Evolutionary conservation across 2,888 invertebrate species (phyloP).

Genomic region (Dicyrtomina minuta): DNA sequence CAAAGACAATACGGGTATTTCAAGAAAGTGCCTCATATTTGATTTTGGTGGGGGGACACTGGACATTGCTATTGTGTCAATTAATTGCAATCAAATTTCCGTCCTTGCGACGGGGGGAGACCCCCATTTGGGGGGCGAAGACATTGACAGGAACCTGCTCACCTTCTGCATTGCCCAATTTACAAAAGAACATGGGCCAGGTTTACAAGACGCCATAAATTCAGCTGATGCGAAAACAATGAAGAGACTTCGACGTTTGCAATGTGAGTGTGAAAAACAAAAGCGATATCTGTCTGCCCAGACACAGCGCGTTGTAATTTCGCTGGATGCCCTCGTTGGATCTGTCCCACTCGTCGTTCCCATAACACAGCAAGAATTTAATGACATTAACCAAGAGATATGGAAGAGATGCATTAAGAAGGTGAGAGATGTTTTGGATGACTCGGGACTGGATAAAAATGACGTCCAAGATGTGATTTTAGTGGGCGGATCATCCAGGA

Average conservation of each 20-base stretch:
- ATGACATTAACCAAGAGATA: too few relatives aligned
- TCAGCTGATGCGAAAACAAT: background rate
- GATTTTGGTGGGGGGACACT: slow-evolving; percentile 44
- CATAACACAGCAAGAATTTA: too few relatives aligned
- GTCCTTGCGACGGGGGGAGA: slow-evolving; percentile 21
- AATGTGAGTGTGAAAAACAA: background rate
- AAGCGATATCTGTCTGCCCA: background rate
- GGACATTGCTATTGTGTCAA: slow-evolving; percentile 36
- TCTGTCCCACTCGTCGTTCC: too few relatives aligned
- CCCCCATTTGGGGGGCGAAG: slow-evolving; percentile 33
- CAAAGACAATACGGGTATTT: background rate
- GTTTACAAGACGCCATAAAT: slow-evolving; percentile 3
- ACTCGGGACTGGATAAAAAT: background rate
- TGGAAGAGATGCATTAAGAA: too few relatives aligned
- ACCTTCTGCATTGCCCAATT: slow-evolving; percentile 31
- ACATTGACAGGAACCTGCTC: slow-evolving; percentile 55
- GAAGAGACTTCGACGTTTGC: background rate
- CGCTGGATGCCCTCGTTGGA: too few relatives aligned
- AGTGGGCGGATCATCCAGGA: background rate
- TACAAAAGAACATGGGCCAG: background rate
- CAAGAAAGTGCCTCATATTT: slow-evolving; percentile 30
- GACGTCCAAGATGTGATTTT: background rate
- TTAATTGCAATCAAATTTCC: slow-evolving; percentile 1
- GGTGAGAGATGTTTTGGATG: too few relatives aligned
- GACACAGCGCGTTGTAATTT: background rate